Evolutionary conservation across 2,113 vertebrate genomes (phyloP), one percentile per base, ranked within the genome.

Genomic region (Grus americana): DNA sequence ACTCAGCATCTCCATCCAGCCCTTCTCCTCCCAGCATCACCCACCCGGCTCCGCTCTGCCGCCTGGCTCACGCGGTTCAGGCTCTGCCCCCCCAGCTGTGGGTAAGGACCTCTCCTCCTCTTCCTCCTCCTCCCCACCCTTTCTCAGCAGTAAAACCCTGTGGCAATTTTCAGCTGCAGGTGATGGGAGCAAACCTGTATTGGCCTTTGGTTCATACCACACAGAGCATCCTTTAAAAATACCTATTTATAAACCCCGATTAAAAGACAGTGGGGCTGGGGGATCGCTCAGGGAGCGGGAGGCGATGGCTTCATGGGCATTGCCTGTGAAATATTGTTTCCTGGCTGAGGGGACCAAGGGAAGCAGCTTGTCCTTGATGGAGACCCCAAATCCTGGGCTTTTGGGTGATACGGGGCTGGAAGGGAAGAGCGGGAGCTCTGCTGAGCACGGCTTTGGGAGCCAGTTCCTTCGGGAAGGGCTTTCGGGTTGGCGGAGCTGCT

Each of bases 31-130:
- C 20, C 2, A 0, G 9, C 55, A 57, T 20, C 6, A 3, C 58
- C 30, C 1, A 0, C 78, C 42, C 2, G 4, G 71, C 47, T 47
- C 34, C 1, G 1, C 61, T 62, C 30, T 54, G 54, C 54, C 1
- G 4, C n/a, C 24, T 2, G 6, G n/a, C 61, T 68, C 2, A 4
- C 9, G 9, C 0, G 4, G 46, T 5, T 40, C 49, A n/a, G 75
- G 44, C 20, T 79, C 34, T 92, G 54, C 21, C 54, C 16, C 19
- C 84, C 16, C 36, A 88, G 32, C 46, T 5, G 8, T 62, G 62
- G 29, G 20, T 83, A 40, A 89, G 67, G 72, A 79, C 19, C 14
- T 7, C 49, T 79, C 30, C 11, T 47, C 73, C 14, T 46, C 24
- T 18, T 47, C 73, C 9, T 40, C 59, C 34, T 73, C 52, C 54